Conservation (phyloP, 2,797 vertebrate species). For the Avahi laniger region DNA sequence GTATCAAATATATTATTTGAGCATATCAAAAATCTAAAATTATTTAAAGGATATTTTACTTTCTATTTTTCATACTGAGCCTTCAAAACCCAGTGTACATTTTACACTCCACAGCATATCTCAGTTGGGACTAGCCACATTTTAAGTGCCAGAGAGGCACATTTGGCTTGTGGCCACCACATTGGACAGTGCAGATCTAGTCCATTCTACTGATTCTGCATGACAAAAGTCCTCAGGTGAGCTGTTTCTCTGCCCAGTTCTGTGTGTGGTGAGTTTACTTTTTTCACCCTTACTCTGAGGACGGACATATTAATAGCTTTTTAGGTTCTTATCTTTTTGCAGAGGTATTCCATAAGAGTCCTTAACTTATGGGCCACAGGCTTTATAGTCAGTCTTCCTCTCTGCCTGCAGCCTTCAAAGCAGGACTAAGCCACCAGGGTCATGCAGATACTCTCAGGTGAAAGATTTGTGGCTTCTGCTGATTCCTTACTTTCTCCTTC, state of each 20-base stretch:
- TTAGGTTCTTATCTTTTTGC: not conserved
- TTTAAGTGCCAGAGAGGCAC: not conserved
- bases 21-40: not conserved
- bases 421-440: not conserved
- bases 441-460: not conserved
- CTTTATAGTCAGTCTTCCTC: not conserved
- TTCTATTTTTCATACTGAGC: not conserved
- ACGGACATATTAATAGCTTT: not conserved
- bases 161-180: not conserved
- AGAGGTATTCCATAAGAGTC: not conserved
- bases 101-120: not conserved
- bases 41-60: not conserved
- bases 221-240: not conserved
- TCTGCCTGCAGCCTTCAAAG: not conserved
- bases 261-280: not conserved
- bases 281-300: not conserved
- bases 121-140: not conserved
- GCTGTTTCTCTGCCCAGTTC: not conserved
- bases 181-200: not conserved
- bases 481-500: not conserved
- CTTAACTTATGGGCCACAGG: not conserved
- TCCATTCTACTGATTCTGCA: not conserved
- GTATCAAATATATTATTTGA: conserved; percentile 5
- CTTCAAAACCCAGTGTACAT: not conserved
- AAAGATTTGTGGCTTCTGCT: not conserved